Percentiles rank a stretch among this genome's conserved stretches.
phyloP scores from a whole-genome alignment of 2,888 invertebrate genomes.

The Ophion ellenae region DNA sequence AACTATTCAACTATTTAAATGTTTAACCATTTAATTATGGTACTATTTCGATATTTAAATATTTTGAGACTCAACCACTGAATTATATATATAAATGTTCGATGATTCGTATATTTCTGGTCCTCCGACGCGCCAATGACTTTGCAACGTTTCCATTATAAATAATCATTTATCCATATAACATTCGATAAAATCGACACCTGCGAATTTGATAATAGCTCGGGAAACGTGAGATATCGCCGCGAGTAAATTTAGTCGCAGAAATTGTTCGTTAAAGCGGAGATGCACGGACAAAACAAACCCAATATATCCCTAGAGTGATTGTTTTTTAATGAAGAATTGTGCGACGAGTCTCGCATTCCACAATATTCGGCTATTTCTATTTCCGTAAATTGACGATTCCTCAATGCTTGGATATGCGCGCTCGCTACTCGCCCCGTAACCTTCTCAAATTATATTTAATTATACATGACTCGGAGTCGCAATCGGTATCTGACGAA shows the following conservation, averaged over 20 bases:
- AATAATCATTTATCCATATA: no score
- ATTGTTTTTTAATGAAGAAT: not conserved
- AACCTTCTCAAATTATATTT: conserved; percentile 14
- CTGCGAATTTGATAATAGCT: no score
- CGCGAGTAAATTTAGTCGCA: not conserved
- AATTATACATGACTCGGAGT: conserved; percentile 2
- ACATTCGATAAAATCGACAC: no score
- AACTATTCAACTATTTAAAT: no score
- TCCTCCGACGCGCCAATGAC: no score
- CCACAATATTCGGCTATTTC: not conserved
- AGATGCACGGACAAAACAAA: not conserved
- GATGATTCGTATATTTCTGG: no score
- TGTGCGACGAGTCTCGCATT: not conserved
- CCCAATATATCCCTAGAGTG: not conserved
- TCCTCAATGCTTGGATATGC: conserved; percentile 1
- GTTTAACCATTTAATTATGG: no score
- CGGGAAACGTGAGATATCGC: not conserved
- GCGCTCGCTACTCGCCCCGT: not conserved
- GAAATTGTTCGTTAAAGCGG: not conserved
- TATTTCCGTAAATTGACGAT: conserved; percentile 13
- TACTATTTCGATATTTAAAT: no score
- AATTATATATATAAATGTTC: no score
- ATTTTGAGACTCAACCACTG: no score
- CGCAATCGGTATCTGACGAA: not conserved
- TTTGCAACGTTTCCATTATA: no score